These are phyloP conservation scores for Meloidogyne hapla DNA, from an alignment of 1,140 invertebrate genomes.

Conservation along the genomic window DNA sequence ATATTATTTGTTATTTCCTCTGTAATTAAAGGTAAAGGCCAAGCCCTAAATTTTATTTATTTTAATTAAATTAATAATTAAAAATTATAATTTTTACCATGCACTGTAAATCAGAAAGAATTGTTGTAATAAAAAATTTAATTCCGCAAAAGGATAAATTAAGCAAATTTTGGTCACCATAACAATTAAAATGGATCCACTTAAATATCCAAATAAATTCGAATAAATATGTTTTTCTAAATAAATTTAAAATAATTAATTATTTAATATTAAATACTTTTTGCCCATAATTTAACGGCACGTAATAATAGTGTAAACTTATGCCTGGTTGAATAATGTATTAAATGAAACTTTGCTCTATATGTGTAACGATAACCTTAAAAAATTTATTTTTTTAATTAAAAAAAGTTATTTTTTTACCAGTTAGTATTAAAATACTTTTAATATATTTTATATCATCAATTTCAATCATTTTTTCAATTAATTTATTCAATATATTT, in stretches of 20 bases:
- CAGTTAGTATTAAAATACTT: conserved; percentile 5
- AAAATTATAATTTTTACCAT: neutral
- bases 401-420: neutral
- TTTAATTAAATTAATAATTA: neutral
- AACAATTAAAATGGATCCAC: conserved; percentile 19
- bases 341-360: conserved; percentile 18
- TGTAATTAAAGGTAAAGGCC: neutral
- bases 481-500: neutral
- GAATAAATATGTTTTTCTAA: conserved; percentile 13
- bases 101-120: conserved; percentile 18
- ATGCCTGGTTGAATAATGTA: neutral
- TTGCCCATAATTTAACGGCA: conserved; percentile 20
- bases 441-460: neutral
- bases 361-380: neutral
- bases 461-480: conserved; percentile 1
- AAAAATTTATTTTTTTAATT: neutral
- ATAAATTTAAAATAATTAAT: neutral
- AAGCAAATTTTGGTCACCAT: conserved; percentile 20
- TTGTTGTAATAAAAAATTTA: conserved; percentile 16
- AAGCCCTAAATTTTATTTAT: neutral
- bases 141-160: conserved; percentile 6
- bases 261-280: neutral
- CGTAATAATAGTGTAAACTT: conserved; percentile 1
- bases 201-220: conserved; percentile 21
- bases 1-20: neutral